Evolutionary conservation across 2,888 invertebrate genomes (phyloP), one percentile per base, ranked within the genome.

Genomic region (Diogma glabrata): DNA sequence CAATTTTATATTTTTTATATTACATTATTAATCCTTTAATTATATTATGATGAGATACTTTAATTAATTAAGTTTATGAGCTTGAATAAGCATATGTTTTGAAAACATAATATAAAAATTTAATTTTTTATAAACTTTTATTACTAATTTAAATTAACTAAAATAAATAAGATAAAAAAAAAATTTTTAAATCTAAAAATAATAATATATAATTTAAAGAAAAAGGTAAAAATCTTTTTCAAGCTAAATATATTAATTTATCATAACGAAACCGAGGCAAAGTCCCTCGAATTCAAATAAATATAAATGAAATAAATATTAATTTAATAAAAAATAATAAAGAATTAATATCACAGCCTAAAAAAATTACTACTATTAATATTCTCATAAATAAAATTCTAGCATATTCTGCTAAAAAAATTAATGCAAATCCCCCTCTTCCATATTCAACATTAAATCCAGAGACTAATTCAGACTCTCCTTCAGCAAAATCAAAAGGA

Each of bases 381-480:
- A 78, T 70, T 45, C 79, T 78, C 64, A 81, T 79, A 76, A 79
- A 81, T 72, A 81, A 74, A 77, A 81, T 81, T 67, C 74, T 81
- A 0, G 76, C 70, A 76, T 82, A 82, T 59, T 82, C 81, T 26
- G 79, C 75, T 64, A 82, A 74, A 79, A 83, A 83, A 77, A 83
- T 79, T 69, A 83, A 75, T 51, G 79, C 78, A 81, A 84, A 83
- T 9, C 78, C 75, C 0, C 79, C 78, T 60, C 79, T 77, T 72
- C 79, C 77, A 75, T 82, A 85, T 56, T 87, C 85, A 57, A 82
- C 71, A 78, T 86, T 86, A 82, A 84, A 86, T 0, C 85, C 85
- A 2, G 82, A 84, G 58, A 86, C 83, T 69, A 86, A 75, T 58
- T 87, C 85, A 54, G 82, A 84, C 59, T 86, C 85, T 0, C 84